A percentile compares a stretch with the other conserved stretches of the same genome.
Evolutionary conservation across 2,113 vertebrate species (phyloP).

Genomic region (Tupaia tana): DNA sequence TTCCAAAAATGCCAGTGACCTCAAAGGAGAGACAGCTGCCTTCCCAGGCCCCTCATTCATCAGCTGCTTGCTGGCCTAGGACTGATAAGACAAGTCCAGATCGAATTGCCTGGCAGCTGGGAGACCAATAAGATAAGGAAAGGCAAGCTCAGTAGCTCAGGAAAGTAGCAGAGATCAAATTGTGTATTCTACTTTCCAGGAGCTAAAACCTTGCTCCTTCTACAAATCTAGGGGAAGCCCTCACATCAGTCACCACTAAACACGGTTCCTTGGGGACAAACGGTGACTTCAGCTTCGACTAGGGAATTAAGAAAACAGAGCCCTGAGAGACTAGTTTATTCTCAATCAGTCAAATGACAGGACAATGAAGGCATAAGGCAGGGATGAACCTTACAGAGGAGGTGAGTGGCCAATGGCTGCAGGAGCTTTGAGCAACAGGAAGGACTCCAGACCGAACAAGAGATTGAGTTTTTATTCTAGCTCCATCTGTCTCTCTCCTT

Average conservation of each 20-base stretch:
- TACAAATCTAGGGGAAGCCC: not conserved
- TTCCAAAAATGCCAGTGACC: conserved; percentile 31
- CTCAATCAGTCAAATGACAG: not conserved
- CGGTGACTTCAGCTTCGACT: not conserved
- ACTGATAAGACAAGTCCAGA: conserved; percentile 60
- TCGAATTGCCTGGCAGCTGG: conserved; percentile 61
- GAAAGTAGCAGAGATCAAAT: not conserved
- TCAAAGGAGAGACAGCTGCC: conserved; percentile 65
- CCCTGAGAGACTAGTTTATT: not conserved
- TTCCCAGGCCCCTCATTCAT: not conserved
- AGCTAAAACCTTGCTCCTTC: not conserved
- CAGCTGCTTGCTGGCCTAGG: conserved; percentile 56
- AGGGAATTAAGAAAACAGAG: not conserved
- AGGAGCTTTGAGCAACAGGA: not conserved
- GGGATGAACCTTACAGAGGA: not conserved
- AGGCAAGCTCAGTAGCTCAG: not conserved
- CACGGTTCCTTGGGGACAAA: not conserved
- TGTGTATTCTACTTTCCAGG: conserved; percentile 33
- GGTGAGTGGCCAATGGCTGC: not conserved
- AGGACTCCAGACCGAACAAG: not conserved
- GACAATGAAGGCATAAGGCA: not conserved
- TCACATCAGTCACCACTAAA: not conserved
- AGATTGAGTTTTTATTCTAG: not conserved
- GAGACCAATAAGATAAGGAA: conserved; percentile 33
- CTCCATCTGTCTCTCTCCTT: not conserved